Percentiles rank a stretch among this genome's conserved stretches.
Evolutionary conservation across 2,113 vertebrate species (phyloP).

Genomic region (Rhea americana): DNA sequence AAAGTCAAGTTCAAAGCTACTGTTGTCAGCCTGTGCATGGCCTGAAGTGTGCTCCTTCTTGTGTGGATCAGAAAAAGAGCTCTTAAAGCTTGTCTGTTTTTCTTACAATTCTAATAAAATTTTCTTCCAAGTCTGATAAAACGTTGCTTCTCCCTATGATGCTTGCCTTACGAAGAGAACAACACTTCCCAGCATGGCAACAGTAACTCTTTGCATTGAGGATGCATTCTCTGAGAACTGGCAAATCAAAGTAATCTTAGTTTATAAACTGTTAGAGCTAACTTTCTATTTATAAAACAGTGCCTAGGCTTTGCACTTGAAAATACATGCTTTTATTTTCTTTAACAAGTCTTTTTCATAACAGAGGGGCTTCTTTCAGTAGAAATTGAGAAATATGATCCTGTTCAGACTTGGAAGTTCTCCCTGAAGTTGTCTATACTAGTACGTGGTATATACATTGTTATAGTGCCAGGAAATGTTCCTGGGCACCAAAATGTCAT

Average conservation of each 20-base stretch:
- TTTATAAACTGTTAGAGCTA: not conserved
- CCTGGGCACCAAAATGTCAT: not conserved
- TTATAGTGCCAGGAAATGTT: not conserved
- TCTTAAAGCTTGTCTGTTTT: not conserved
- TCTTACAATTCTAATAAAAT: not conserved
- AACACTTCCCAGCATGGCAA: not conserved
- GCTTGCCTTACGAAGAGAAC: rapidly evolving
- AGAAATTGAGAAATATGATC: not conserved
- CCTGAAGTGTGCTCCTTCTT: not conserved
- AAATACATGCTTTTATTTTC: not conserved
- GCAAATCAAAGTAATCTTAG: not conserved
- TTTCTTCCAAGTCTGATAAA: not conserved
- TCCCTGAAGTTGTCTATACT: not conserved
- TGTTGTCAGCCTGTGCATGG: not conserved
- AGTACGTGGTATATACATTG: not conserved
- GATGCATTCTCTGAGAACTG: not conserved
- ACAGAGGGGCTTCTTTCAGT: not conserved
- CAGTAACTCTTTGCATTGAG: not conserved
- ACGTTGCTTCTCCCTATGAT: not conserved
- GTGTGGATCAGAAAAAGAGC: not conserved
- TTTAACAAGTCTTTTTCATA: not conserved
- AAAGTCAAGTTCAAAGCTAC: not conserved
- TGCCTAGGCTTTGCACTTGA: not conserved
- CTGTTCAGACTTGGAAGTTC: not conserved
- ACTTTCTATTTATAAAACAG: not conserved